A percentile compares a stretch with the other conserved stretches of the same genome.
These are phyloP conservation scores for Drosophila ogumai DNA, from an alignment of 1,140 invertebrate species.

Conservation along the genomic window DNA sequence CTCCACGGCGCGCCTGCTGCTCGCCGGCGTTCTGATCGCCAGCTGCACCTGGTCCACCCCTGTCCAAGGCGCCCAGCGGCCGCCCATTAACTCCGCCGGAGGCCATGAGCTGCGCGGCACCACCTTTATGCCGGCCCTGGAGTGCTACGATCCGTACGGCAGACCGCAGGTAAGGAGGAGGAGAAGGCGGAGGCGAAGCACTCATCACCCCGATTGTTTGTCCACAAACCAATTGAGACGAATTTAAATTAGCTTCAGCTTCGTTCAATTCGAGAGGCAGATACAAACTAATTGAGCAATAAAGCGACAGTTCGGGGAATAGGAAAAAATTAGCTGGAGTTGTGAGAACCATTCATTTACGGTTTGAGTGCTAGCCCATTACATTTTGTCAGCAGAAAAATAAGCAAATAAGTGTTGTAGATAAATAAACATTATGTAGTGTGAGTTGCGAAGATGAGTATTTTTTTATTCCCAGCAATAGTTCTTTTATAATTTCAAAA, in stretches of 20 bases:
- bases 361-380: constrained; percentile 1
- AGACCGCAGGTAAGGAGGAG: constrained; percentile 75
- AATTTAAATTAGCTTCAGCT: constrained; percentile 44
- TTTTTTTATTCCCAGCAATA: background rate
- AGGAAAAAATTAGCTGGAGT: constrained; percentile 13
- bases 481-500: background rate
- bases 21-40: constrained; percentile 54
- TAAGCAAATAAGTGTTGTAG: background rate
- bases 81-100: constrained; percentile 65
- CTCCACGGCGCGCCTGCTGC: constrained; percentile 56
- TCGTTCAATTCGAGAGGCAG: constrained; percentile 53
- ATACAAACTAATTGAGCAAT: constrained; percentile 71
- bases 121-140: constrained; percentile 81
- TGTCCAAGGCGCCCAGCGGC: constrained; percentile 40
- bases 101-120: constrained; percentile 68
- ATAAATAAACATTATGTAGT: background rate
- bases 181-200: background rate
- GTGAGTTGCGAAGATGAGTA: background rate
- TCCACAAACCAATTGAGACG: constrained; percentile 55
- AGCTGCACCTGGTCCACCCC: constrained; percentile 42
- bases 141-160: constrained; percentile 83
- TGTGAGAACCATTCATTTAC: constrained; percentile 6
- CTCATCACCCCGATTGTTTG: constrained; percentile 27
- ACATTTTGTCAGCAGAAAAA: constrained; percentile 8
- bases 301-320: constrained; percentile 31